These are phyloP conservation scores for Stichodactyla helianthus DNA, from an alignment of 64 coral and sea anemone genomes.

Conservation along the genomic window DNA sequence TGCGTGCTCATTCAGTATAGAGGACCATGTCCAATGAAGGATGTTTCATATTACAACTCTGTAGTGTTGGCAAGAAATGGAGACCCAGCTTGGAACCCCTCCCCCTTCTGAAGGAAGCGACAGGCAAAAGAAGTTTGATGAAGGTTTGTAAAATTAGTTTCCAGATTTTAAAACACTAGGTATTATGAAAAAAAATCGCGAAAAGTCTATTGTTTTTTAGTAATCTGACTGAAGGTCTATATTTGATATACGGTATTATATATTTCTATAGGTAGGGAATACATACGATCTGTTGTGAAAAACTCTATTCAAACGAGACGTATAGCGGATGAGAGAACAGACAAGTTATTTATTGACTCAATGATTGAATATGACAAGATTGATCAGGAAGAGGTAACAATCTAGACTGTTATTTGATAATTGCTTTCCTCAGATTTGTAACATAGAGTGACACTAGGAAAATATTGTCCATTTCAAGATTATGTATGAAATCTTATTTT, in stretches of 20 bases:
- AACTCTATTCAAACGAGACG: neutral
- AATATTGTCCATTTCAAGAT: no score
- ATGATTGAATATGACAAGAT: slow-evolving; percentile 52
- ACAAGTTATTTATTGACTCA: slow-evolving; percentile 50
- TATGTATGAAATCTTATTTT: no score
- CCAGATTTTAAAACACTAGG: neutral
- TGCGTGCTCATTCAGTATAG: no score
- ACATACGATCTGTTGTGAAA: slow-evolving; percentile 11
- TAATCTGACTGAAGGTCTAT: no score
- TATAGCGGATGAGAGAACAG: slow-evolving; percentile 3
- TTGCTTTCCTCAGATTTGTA: no score
- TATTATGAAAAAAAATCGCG: neutral
- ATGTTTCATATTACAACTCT: neutral
- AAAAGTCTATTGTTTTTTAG: neutral
- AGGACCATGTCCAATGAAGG: neutral
- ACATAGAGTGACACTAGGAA: no score
- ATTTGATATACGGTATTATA: neutral
- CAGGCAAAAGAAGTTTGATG: slow-evolving; percentile 39
- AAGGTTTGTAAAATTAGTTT: slow-evolving; percentile 2
- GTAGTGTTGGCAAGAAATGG: slow-evolving; percentile 52
- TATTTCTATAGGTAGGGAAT: neutral
- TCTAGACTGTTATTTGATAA: no score
- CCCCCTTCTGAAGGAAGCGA: slow-evolving; percentile 28
- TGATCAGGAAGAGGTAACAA: slow-evolving; percentile 49
- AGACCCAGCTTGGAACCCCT: slow-evolving; percentile 21